Percentiles rank a stretch among this genome's conserved stretches.
phyloP scores from a whole-genome alignment of 2,113 vertebrate genomes.

The Melanerpes formicivorus region DNA sequence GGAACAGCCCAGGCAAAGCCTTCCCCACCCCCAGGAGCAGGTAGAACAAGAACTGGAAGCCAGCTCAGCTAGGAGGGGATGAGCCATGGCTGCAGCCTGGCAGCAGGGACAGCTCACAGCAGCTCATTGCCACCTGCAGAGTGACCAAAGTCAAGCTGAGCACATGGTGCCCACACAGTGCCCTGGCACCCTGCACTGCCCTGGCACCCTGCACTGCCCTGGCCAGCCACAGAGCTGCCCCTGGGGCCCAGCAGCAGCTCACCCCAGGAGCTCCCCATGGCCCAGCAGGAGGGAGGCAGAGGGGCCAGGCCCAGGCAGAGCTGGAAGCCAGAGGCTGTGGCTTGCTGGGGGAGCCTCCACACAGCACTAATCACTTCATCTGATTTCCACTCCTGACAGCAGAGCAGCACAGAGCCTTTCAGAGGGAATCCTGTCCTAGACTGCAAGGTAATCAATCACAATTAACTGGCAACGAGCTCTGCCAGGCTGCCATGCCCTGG shows the following conservation, averaged over 20 bases:
- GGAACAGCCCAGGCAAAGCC: slow-evolving; percentile 66
- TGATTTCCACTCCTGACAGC: slow-evolving; percentile 58
- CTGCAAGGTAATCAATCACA: slow-evolving; percentile 60
- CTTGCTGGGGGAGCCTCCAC: not conserved
- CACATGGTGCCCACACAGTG: no score
- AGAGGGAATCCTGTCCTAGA: slow-evolving; percentile 56
- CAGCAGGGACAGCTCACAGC: slow-evolving; percentile 18
- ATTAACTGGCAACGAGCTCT: slow-evolving; percentile 37
- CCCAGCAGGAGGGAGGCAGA: not conserved
- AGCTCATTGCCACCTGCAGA: not conserved
- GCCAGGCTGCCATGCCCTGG: not conserved
- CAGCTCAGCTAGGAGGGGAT: slow-evolving; percentile 14
- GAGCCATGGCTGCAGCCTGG: slow-evolving; percentile 46
- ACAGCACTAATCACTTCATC: slow-evolving; percentile 50
- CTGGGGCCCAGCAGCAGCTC: not conserved
- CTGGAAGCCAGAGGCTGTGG: not conserved
- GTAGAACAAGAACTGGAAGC: slow-evolving; percentile 66
- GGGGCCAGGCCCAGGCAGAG: not conserved
- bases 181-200: not conserved
- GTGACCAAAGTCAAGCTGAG: no score
- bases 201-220: not conserved
- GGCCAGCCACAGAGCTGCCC: not conserved
- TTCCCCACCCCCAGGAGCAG: slow-evolving; percentile 62
- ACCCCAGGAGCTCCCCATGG: not conserved
- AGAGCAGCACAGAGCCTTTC: slow-evolving; percentile 49